A percentile compares a stretch with the other conserved stretches of the same genome.
Evolutionary conservation across 2,888 invertebrate genomes (phyloP).

Genomic region (Brenthis daphne): DNA sequence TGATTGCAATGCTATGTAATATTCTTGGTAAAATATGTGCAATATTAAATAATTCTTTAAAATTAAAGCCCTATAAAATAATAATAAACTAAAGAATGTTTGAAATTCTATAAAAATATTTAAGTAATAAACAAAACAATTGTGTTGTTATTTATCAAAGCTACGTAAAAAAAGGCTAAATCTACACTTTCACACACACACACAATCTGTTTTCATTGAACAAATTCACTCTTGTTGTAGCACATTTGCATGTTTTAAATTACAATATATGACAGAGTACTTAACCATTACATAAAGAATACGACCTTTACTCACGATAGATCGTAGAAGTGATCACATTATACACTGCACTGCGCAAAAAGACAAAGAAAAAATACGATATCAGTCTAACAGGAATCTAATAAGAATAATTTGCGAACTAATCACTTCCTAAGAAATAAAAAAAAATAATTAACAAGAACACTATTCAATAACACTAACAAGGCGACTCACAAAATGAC

Average conservation of each 20-base stretch:
- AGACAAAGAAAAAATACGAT: slow-evolving; percentile 35
- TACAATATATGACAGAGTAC: background rate
- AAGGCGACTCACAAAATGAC: background rate
- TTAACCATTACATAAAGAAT: background rate
- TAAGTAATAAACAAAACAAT: too few relatives aligned
- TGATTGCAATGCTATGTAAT: too few relatives aligned
- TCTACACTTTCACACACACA: too few relatives aligned
- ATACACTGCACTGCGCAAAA: slow-evolving; percentile 19
- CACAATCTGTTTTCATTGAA: too few relatives aligned
- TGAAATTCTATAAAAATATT: too few relatives aligned
- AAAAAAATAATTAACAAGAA: slow-evolving; percentile 14
- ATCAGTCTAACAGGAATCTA: slow-evolving; percentile 39
- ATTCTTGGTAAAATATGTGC: too few relatives aligned
- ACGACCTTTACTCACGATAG: slow-evolving; percentile 27
- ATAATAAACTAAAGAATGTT: too few relatives aligned
- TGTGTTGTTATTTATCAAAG: too few relatives aligned
- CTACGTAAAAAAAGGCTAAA: too few relatives aligned
- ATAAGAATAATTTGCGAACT: slow-evolving; percentile 39
- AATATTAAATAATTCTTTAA: too few relatives aligned
- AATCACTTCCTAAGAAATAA: slow-evolving; percentile 30
- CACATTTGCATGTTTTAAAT: background rate
- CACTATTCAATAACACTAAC: slow-evolving; percentile 13
- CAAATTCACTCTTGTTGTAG: background rate
- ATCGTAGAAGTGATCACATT: slow-evolving; percentile 5
- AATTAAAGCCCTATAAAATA: too few relatives aligned